Evolutionary conservation across 2,888 invertebrate species (phyloP).

Genomic region (Drosophila anomelani): DNA sequence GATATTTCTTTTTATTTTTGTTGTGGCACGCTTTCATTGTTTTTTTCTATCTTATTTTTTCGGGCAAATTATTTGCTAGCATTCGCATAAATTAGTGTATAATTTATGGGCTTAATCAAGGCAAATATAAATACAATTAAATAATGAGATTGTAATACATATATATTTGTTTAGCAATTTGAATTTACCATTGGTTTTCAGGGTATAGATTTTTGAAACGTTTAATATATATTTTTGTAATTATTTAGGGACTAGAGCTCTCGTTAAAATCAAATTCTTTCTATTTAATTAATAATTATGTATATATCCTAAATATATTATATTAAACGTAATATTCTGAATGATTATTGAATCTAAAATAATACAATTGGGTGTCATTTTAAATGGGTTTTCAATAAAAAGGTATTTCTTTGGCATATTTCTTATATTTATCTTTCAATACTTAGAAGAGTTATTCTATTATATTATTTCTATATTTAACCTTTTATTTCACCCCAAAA

Average conservation of each 20-base stretch:
- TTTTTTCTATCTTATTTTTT: not conserved
- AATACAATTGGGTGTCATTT: not conserved
- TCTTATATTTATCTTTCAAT: not conserved
- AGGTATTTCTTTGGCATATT: too few relatives aligned
- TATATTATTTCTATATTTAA: not conserved
- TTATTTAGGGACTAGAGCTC: too few relatives aligned
- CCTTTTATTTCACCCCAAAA: not conserved
- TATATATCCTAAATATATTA: not conserved
- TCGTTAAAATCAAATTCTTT: not conserved
- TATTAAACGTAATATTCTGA: not conserved
- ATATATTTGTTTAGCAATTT: not conserved
- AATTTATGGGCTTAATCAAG: conserved; percentile 15
- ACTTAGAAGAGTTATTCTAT: too few relatives aligned
- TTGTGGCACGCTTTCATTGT: conserved; percentile 30
- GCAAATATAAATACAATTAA: not conserved
- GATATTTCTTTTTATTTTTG: conserved; percentile 16
- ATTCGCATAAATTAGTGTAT: conserved; percentile 26
- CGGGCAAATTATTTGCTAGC: conserved; percentile 5
- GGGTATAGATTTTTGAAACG: not conserved
- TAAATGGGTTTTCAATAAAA: not conserved
- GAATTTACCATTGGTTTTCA: not conserved
- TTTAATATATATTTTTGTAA: not conserved
- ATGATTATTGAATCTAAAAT: not conserved
- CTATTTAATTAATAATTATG: too few relatives aligned
- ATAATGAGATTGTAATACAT: not conserved